Conservation (phyloP, 2,797 vertebrate genomes). For the Otus scops region DNA sequence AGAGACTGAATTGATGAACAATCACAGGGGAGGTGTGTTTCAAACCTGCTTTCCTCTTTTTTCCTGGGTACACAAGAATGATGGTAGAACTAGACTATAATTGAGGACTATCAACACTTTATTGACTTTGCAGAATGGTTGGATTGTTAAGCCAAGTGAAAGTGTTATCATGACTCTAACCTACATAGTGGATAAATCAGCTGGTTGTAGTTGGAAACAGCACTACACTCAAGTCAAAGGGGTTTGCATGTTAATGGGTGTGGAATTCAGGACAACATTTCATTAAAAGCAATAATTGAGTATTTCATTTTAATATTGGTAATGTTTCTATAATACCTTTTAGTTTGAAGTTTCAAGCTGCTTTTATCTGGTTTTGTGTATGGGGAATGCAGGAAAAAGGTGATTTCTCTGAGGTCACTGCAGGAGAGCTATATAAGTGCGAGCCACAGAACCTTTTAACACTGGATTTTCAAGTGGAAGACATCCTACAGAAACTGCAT, state of each 20-base stretch:
- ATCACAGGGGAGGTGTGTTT: neutral
- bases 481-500: neutral
- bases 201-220: neutral
- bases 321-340: neutral
- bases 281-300: neutral
- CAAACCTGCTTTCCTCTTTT: neutral
- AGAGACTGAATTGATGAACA: neutral
- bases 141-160: neutral
- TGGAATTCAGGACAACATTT: neutral
- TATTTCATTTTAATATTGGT: neutral
- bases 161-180: neutral
- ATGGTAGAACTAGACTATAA: neutral
- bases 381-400: neutral
- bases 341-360: neutral
- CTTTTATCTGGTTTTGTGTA: neutral
- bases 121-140: neutral
- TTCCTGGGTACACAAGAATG: neutral
- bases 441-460: neutral
- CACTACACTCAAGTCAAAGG: neutral
- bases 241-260: neutral
- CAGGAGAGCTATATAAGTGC: neutral
- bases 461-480: neutral
- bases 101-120: neutral
- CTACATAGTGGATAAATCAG: neutral
- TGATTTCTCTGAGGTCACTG: neutral